A percentile compares a stretch with the other conserved stretches of the same genome.
Conservation (phyloP, 2,113 vertebrate species). For the Henicopernis longicauda region DNA sequence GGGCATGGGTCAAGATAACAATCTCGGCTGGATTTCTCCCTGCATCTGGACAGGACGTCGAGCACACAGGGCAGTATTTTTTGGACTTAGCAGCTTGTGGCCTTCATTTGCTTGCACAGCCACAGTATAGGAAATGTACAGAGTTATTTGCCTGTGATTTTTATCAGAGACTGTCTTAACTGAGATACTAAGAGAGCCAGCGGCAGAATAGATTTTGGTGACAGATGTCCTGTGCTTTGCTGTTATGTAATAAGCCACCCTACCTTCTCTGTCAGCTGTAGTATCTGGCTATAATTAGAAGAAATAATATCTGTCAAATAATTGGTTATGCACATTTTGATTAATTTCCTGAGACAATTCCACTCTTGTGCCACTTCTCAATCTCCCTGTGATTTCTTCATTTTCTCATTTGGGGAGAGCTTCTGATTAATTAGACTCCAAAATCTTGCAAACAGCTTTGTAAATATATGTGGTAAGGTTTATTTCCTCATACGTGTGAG, state of each 20-base stretch:
- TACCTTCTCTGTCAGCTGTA: background rate
- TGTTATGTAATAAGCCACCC: constrained; percentile 2
- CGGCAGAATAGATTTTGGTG: background rate
- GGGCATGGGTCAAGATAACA: background rate
- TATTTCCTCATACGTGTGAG: background rate
- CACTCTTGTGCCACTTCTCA: background rate
- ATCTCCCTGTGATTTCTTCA: constrained; percentile 15
- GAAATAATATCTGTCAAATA: constrained; percentile 37
- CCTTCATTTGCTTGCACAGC: background rate
- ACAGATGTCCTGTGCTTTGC: constrained; percentile 17
- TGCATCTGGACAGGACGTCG: background rate
- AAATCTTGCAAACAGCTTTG: background rate
- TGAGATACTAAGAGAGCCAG: background rate
- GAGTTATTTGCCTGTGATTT: background rate
- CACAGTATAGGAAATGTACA: background rate
- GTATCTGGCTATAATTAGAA: constrained; percentile 30
- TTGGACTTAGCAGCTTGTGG: background rate
- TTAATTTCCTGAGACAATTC: constrained; percentile 40
- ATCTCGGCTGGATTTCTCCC: background rate
- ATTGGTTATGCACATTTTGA: constrained; percentile 35
- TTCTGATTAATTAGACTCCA: background rate
- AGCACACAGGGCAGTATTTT: background rate
- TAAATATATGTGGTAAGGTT: background rate
- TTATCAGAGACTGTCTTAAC: background rate
- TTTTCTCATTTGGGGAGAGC: constrained; percentile 13